A percentile compares a stretch with the other conserved stretches of the same genome.
Evolutionary conservation across 2,888 invertebrate species (phyloP).

Genomic region (Leptopilina syphax): DNA sequence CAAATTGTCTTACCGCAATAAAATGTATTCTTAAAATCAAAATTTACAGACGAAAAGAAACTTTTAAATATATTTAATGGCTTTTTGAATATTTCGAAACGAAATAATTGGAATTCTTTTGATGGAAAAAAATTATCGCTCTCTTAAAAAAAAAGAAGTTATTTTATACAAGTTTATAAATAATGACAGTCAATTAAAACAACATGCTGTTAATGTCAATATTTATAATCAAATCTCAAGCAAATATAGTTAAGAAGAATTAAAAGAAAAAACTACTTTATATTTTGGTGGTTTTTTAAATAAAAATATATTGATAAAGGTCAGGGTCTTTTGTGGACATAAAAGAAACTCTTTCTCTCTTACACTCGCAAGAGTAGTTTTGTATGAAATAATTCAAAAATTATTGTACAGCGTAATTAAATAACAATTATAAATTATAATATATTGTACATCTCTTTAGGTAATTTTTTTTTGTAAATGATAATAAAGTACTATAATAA

Average conservation of each 20-base stretch:
- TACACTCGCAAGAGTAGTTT: not conserved
- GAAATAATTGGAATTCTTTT: not conserved
- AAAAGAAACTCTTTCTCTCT: not conserved
- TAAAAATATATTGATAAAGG: not conserved
- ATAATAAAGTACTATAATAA: too few species aligned
- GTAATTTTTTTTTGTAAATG: too few species aligned
- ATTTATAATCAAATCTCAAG: conserved; percentile 1
- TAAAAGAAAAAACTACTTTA: not conserved
- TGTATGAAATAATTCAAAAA: not conserved
- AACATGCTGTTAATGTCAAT: conserved; percentile 8
- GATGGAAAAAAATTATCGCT: not conserved
- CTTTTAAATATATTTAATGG: too few species aligned
- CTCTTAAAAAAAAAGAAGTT: not conserved
- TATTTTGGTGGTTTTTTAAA: not conserved
- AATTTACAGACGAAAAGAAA: too few species aligned
- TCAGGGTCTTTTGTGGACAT: not conserved
- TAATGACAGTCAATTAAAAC: conserved; percentile 5
- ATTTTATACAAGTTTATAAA: not conserved
- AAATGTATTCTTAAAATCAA: not conserved
- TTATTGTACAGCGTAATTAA: not conserved
- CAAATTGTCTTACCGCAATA: not conserved
- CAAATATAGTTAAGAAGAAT: not conserved
- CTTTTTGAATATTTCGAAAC: not conserved
- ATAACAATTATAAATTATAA: not conserved
- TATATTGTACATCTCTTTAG: too few species aligned